Percentiles rank a stretch among this genome's conserved stretches.
phyloP scores from a whole-genome alignment of 2,888 invertebrate species.

The Drosophila demipolita region DNA sequence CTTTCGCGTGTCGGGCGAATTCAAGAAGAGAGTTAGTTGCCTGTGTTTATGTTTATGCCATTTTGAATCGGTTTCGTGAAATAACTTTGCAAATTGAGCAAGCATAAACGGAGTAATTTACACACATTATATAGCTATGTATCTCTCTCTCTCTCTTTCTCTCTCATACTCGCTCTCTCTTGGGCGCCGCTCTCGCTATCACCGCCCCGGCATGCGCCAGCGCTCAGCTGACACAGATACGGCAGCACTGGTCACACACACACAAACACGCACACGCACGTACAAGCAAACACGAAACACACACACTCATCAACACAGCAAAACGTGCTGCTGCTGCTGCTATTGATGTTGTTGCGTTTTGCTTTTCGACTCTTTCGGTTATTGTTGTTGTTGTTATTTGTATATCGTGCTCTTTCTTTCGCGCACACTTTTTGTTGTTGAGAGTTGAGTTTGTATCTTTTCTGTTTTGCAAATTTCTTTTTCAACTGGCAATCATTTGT shows the following conservation, averaged over 20 bases:
- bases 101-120: slow-evolving; percentile 8
- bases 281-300: slow-evolving; percentile 11
- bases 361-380: slow-evolving; percentile 24
- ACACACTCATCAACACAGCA: slow-evolving; percentile 26
- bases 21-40: neutral
- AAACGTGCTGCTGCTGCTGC: slow-evolving; percentile 53
- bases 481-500: slow-evolving; percentile 23
- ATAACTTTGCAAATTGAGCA: slow-evolving; percentile 11
- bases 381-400: slow-evolving; percentile 26
- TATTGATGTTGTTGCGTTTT: slow-evolving; percentile 44
- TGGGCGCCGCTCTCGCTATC: slow-evolving; percentile 12
- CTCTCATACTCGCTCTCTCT: slow-evolving; percentile 8
- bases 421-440: slow-evolving; percentile 55
- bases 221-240: slow-evolving; percentile 62
- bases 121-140: neutral
- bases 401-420: slow-evolving; percentile 50
- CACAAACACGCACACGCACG: slow-evolving; percentile 20
- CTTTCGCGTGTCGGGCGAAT: neutral
- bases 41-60: slow-evolving; percentile 8
- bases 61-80: neutral
- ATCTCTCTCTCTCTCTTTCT: slow-evolving; percentile 7
- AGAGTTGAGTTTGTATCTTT: slow-evolving; percentile 25
- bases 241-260: slow-evolving; percentile 56
- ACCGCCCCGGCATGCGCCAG: slow-evolving; percentile 43
- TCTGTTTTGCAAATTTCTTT: slow-evolving; percentile 49